These are phyloP conservation scores for Drosophila parvula DNA, from an alignment of 1,140 invertebrate genomes.

Conservation along the genomic window DNA sequence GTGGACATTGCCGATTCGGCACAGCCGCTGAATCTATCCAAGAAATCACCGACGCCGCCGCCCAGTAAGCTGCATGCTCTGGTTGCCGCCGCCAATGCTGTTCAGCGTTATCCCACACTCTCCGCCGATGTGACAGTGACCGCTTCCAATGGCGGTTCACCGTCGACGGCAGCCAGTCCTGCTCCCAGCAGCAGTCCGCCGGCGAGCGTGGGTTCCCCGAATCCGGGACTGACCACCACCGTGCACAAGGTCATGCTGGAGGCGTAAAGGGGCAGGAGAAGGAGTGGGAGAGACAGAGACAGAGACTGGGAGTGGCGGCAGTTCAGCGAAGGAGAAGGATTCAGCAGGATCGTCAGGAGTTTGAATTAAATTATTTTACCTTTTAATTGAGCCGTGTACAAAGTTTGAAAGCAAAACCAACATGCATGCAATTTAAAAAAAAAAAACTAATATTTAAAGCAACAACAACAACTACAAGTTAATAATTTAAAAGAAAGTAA, in stretches of 20 bases:
- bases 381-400: constrained; percentile 49
- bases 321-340: constrained; percentile 12
- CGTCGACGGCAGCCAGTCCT: constrained; percentile 55
- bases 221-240: constrained; percentile 33
- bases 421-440: constrained; percentile 51
- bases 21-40: constrained; percentile 93
- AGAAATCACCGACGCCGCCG: constrained; percentile 93
- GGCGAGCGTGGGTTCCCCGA: constrained; percentile 39
- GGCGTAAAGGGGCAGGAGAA: constrained; percentile 84
- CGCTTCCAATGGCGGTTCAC: constrained; percentile 47
- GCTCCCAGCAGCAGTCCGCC: constrained; percentile 56
- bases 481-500: constrained; percentile 53
- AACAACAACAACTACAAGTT: constrained; percentile 62
- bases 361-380: constrained; percentile 69
- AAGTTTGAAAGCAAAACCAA: constrained; percentile 62
- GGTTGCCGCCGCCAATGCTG: constrained; percentile 74
- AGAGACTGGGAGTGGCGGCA: constrained; percentile 36
- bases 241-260: constrained; percentile 86
- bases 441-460: constrained; percentile 52
- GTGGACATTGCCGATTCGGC: constrained; percentile 92
- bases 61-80: constrained; percentile 85
- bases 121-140: constrained; percentile 80
- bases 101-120: constrained; percentile 73
- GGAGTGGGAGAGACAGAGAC: constrained; percentile 55
- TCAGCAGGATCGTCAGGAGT: constrained; percentile 31